phyloP scores from a whole-genome alignment of 1,140 invertebrate genomes.

The Saxidomus purpurata region DNA sequence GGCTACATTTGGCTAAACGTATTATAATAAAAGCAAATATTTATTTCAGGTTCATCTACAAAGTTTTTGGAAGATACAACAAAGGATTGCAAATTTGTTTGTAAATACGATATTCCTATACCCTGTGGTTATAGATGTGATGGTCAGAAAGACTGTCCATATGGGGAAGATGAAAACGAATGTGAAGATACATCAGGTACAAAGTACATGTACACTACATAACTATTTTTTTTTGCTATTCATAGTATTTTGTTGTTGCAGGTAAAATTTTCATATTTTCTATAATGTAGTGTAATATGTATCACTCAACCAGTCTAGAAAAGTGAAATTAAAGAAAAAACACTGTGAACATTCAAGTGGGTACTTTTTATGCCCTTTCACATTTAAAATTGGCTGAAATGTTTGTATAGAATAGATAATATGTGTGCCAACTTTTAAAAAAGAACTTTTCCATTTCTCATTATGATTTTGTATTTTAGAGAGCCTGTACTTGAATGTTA shows the following conservation, averaged over 20 bases:
- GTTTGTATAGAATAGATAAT: too few species aligned
- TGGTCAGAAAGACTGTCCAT: background rate
- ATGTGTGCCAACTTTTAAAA: too few species aligned
- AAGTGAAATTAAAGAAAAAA: too few species aligned
- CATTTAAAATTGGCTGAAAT: too few species aligned
- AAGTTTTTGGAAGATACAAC: background rate
- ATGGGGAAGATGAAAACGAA: conserved; percentile 16
- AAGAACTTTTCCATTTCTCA: too few species aligned
- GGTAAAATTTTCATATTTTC: too few species aligned
- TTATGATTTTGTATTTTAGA: background rate
- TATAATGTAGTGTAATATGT: too few species aligned
- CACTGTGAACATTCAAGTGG: too few species aligned
- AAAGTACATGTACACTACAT: background rate
- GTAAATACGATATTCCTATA: background rate
- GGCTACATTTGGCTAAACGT: too few species aligned
- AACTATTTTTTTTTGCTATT: background rate
- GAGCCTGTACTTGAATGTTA: background rate
- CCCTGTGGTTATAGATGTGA: background rate
- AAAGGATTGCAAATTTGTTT: background rate
- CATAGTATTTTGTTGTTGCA: background rate
- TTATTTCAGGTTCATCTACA: background rate
- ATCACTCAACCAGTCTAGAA: too few species aligned
- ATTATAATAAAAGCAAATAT: too few species aligned
- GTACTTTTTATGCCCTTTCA: too few species aligned
- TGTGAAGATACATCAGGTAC: background rate